phyloP scores from a whole-genome alignment of 2,797 vertebrate species.

The Sciurus vulgaris region DNA sequence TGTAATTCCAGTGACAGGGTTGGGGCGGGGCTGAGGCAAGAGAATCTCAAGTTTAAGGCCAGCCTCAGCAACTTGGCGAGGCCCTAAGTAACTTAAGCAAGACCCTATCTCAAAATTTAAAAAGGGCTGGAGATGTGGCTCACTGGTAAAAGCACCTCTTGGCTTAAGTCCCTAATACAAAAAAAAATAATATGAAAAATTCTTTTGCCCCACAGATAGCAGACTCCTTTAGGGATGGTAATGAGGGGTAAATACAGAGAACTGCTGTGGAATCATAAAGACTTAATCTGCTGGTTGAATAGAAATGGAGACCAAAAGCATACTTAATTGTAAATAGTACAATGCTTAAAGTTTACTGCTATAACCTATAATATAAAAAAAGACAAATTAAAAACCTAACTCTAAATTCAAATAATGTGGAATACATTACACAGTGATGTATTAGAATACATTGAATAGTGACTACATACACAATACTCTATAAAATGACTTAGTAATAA shows the following conservation, averaged over 20 bases:
- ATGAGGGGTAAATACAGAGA: background rate
- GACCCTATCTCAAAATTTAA: too few relatives aligned
- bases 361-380: background rate
- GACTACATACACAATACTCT: background rate
- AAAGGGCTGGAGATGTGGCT: too few relatives aligned
- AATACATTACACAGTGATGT: too few relatives aligned
- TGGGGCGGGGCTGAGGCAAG: too few relatives aligned
- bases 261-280: background rate
- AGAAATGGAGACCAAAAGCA: slow-evolving; percentile 43
- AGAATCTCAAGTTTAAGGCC: too few relatives aligned
- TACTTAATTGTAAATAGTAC: slow-evolving; percentile 26
- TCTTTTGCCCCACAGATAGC: background rate
- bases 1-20: too few relatives aligned
- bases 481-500: background rate
- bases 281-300: background rate
- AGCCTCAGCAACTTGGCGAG: too few relatives aligned
- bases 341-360: slow-evolving; percentile 10
- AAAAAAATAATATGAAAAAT: background rate
- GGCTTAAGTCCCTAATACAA: too few relatives aligned
- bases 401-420: slow-evolving; percentile 15
- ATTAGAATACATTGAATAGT: background rate
- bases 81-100: too few relatives aligned
- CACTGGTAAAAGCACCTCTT: too few relatives aligned
- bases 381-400: background rate
- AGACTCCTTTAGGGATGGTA: background rate